Evolutionary conservation across 2,888 invertebrate species (phyloP), one percentile per base, ranked within the genome.

Genomic region (Drosophila rellima): DNA sequence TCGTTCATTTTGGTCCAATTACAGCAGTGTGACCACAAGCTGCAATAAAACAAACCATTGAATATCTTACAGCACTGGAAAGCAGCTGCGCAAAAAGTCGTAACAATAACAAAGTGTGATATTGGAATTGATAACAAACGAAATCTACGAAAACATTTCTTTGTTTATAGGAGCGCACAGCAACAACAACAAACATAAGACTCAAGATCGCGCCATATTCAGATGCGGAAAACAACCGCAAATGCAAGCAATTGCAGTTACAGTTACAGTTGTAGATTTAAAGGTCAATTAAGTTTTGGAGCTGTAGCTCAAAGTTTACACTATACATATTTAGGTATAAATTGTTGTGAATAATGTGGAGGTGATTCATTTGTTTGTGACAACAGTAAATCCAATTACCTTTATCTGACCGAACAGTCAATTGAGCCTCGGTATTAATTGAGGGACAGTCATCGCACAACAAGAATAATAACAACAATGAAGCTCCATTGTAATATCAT

Each of bases 301-400:
- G 37, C 7, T 52, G 20, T 7, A 18, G 20, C 17, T 45, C 5
- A 11, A 33, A 45, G 7, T n/a, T 8, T 11, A 40, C 8, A 18
- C 29, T 2, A n/a, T n/a, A 31, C 29, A 65, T 40, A 45, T 55
- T 54, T 20, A 15, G 44, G 40, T 35, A 37, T 6, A n/a, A 50
- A 44, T 40, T 29, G 37, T 42, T 44, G 20, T 31, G 35, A 11
- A 40, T 15, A 50, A 63, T 65, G 29, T 18, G 17, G 1, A 0
- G 42, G 40, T 84, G 87, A 83, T 68, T 83, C 85, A 83, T 47
- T 78, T 68, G 56, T 71, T 74, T 70, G 50, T 55, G 55, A 33
- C 44, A 39, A 11, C 42, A 39, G 3, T 42, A 48, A 11, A 31
- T 18, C 44, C 29, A 40, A 60, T 39, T 56, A 61, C 50, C 48